Base-by-base conservation (phyloP, 37 sponge, comb jelly and placozoan genomes). In the Geodia barretti region DNA sequence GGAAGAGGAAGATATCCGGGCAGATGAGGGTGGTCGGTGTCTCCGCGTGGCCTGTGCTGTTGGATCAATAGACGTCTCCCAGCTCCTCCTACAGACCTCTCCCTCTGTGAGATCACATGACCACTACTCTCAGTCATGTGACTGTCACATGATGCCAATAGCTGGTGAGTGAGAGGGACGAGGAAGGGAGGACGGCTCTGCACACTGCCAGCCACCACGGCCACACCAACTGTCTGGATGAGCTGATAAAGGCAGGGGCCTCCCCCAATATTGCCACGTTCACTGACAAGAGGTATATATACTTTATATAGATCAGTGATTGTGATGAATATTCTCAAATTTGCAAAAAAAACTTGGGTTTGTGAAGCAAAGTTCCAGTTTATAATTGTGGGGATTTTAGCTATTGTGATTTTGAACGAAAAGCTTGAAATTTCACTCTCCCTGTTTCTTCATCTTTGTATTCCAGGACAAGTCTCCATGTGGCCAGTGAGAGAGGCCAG, bases 31-130 rank as follows among this genome's bases (percentile, higher is more conserved):
- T n/a, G n/a, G n/a, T 25, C 81, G 76, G 11, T 80, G 88, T 4
- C 78, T 94, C 28, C 91, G 83, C 26, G 86, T 66, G 3, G 94
- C 92, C 11, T 84, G 91, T 25, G 3, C 84, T 63, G 82, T 80
- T 24, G 91, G 91, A 4, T n/a, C 71, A 28, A 63, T 42, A 39
- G 92, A 79, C 14, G 14, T 47, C 54, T 47, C 11, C 54, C 54
- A 47, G 14, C 14, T 47, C 7, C 14, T 47, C 14, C n/a, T n/a
- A n/a, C n/a, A n/a, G n/a, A n/a, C n/a, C n/a, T n/a, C n/a, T n/a
- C n/a, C n/a, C n/a, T n/a, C n/a, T n/a, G n/a, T n/a, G n/a, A n/a
- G n/a, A n/a, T n/a, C n/a, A n/a, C n/a, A n/a, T n/a, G n/a, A n/a
- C n/a, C n/a, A n/a, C n/a, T n/a, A n/a, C n/a, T n/a, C n/a, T n/a